Percentiles rank a stretch among this genome's conserved stretches.
These are phyloP conservation scores for Polydrusus cervinus DNA, from an alignment of 2,888 invertebrate species.

Conservation along the genomic window DNA sequence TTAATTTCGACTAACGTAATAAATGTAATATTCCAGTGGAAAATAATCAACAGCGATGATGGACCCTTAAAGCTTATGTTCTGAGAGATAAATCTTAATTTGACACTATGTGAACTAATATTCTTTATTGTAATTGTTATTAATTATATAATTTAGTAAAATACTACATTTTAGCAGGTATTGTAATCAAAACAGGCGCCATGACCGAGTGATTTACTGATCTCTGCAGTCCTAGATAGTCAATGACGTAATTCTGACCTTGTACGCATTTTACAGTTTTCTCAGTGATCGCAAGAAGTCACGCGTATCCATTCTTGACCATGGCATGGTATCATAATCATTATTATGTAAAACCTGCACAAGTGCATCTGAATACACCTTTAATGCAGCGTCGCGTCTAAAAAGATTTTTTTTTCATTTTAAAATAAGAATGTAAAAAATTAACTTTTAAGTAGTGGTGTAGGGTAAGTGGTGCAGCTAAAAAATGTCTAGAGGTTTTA, in stretches of 20 bases:
- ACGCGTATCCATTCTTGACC: constrained; percentile 65
- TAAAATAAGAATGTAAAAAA: no score
- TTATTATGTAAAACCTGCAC: constrained; percentile 56
- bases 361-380: constrained; percentile 50
- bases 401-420: no score
- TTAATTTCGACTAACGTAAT: no score
- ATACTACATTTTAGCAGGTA: background rate
- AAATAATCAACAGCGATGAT: no score
- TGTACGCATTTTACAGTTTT: constrained; percentile 62
- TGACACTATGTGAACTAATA: no score
- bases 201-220: constrained; percentile 15
- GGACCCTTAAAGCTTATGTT: no score
- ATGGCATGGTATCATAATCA: constrained; percentile 63
- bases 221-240: constrained; percentile 3
- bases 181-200: background rate
- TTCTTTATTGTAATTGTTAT: no score
- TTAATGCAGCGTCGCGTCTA: constrained; percentile 1
- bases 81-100: no score
- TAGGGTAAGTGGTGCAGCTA: no score
- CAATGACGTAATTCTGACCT: constrained; percentile 56
- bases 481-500: no score
- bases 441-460: no score
- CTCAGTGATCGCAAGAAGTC: constrained; percentile 57
- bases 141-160: background rate
- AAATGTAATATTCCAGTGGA: no score